phyloP scores from a whole-genome alignment of 2,797 vertebrate species.

The Catharus ustulatus region DNA sequence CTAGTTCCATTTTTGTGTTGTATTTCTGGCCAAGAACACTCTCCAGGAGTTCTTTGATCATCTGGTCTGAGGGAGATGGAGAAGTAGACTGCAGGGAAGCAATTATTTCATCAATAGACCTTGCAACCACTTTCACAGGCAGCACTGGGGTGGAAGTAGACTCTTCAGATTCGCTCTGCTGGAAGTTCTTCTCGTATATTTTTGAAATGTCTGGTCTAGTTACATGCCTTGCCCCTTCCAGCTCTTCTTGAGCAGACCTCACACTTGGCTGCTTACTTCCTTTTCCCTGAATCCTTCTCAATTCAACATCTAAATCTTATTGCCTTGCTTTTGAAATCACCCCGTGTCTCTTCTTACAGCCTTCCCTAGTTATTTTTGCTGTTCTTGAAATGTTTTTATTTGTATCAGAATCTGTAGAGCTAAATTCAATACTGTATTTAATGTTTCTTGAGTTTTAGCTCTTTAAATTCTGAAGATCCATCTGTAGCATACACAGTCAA shows the following conservation, averaged over 20 bases:
- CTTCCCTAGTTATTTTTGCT: background rate
- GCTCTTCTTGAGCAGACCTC: constrained; percentile 37
- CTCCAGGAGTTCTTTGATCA: constrained; percentile 74
- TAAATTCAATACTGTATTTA: background rate
- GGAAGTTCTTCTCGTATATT: background rate
- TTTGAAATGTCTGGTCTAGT: constrained; percentile 3
- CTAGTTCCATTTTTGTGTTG: constrained; percentile 67
- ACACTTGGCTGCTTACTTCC: constrained; percentile 28
- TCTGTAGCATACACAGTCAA: background rate
- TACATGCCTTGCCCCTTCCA: constrained; percentile 35
- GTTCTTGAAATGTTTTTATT: background rate
- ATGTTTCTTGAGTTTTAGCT: background rate
- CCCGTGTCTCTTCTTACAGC: background rate
- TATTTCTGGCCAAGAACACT: constrained; percentile 75
- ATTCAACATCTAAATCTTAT: background rate
- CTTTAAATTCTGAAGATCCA: background rate
- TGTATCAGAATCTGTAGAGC: background rate
- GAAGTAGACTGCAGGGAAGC: constrained; percentile 72
- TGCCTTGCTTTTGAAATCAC: constrained; percentile 10
- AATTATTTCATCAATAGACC: constrained; percentile 77
- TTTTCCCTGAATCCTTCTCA: background rate
- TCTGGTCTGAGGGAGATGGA: constrained; percentile 67
- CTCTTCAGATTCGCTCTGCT: constrained; percentile 21
- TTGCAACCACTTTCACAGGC: constrained; percentile 44
- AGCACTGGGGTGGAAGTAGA: background rate